Conservation (phyloP, 2,113 vertebrate species). For the Python bivittatus region DNA sequence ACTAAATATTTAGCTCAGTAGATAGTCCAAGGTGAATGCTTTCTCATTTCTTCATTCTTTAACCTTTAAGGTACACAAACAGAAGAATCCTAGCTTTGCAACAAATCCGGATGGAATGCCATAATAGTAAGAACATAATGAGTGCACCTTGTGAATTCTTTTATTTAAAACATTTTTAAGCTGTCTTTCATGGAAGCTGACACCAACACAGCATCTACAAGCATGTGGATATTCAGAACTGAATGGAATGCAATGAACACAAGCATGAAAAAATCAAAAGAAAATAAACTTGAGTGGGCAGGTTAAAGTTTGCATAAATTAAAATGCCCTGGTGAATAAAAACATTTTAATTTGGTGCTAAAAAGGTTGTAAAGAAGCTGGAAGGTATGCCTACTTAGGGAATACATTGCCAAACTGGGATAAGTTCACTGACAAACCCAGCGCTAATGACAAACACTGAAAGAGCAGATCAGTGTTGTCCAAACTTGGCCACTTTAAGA, state of each 20-base stretch:
- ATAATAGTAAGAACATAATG: not conserved
- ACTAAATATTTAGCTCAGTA: not conserved
- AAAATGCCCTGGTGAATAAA: not conserved
- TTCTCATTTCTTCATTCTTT: not conserved
- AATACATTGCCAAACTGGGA: not conserved
- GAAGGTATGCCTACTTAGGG: not conserved
- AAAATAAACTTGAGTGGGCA: not conserved
- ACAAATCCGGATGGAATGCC: not conserved
- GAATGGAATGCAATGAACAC: not conserved
- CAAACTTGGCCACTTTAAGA: no score
- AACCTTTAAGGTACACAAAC: no score
- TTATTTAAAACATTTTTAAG: not conserved
- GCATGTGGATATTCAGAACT: not conserved
- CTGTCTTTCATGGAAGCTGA: not conserved
- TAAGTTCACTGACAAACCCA: not conserved
- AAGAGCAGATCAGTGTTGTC: no score
- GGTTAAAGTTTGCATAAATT: not conserved
- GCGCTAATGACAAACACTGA: not conserved
- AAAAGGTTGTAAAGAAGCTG: not conserved
- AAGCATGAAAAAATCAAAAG: not conserved
- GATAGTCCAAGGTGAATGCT: not conserved
- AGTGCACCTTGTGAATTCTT: not conserved
- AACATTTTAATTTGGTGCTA: not conserved
- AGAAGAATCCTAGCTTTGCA: not conserved
- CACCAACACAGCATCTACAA: not conserved